Evolutionary conservation across 2,113 vertebrate genomes (phyloP).

Genomic region (Atractosteus spatula): DNA sequence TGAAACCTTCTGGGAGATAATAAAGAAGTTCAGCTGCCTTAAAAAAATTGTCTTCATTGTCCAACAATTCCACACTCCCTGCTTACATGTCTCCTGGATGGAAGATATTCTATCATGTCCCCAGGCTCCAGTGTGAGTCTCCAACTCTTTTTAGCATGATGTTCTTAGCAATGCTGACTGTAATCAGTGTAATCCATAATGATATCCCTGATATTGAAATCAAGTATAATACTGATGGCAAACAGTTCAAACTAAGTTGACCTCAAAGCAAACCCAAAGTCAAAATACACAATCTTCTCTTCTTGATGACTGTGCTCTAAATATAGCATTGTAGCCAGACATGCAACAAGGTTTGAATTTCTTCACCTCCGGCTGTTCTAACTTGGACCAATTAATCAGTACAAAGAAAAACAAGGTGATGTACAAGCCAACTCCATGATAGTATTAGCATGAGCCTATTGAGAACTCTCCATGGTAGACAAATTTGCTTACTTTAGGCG

Average conservation of each 20-base stretch:
- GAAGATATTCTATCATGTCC: constrained; percentile 6
- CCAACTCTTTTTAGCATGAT: constrained; percentile 15
- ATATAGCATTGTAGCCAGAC: neutral
- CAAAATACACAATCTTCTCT: constrained; percentile 3
- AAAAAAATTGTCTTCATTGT: constrained; percentile 5
- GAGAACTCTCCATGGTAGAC: neutral
- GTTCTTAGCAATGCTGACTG: constrained; percentile 7
- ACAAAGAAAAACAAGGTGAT: constrained; percentile 15
- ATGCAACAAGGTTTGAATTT: constrained; percentile 6
- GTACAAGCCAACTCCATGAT: constrained; percentile 9
- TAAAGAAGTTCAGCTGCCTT: constrained; percentile 1
- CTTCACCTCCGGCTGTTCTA: constrained; percentile 6
- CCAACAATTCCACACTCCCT: neutral
- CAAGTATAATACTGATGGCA: constrained; percentile 9
- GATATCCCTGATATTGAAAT: constrained; percentile 7
- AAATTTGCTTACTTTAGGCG: constrained; percentile 7
- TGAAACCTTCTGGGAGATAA: constrained; percentile 13
- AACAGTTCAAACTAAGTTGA: constrained; percentile 4
- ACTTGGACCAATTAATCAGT: constrained; percentile 15
- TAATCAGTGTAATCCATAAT: neutral
- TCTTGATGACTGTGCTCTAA: constrained; percentile 18
- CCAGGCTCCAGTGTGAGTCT: neutral
- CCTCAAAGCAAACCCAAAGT: constrained; percentile 7
- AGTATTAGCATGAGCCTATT: constrained; percentile 16
- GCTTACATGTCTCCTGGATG: constrained; percentile 1